Evolutionary conservation across 2,113 vertebrate species (phyloP).

Genomic region (Scatophagus argus): DNA sequence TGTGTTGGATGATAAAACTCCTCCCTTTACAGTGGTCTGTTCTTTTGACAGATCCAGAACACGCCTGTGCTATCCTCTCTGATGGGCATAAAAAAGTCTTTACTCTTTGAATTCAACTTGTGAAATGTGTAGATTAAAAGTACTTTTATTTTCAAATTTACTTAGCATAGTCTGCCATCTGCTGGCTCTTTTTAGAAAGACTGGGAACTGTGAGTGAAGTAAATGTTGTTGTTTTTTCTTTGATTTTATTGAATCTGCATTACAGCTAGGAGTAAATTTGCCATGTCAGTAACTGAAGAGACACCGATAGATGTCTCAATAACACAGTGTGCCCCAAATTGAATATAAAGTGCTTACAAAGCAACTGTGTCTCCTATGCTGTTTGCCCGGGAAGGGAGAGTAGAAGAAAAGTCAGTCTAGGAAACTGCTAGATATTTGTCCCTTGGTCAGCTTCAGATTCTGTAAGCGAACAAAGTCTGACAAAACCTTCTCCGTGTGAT

Average conservation of each 20-base stretch:
- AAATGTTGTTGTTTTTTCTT: neutral
- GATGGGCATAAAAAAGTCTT: too few species aligned
- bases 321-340: neutral
- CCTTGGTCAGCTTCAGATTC: neutral
- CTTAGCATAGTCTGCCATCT: slow-evolving; percentile 60
- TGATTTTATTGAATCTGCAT: neutral
- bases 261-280: neutral
- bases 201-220: neutral
- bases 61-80: too few species aligned
- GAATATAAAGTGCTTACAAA: neutral
- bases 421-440: neutral
- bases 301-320: neutral
- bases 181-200: slow-evolving; percentile 39
- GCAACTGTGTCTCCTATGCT: neutral
- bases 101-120: too few species aligned
- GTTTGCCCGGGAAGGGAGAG: neutral
- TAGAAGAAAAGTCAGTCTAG: neutral
- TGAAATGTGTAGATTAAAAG: too few species aligned
- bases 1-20: too few species aligned
- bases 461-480: neutral
- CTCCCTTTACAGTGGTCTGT: too few species aligned
- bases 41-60: too few species aligned
- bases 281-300: neutral
- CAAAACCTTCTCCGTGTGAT: neutral
- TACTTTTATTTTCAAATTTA: neutral